Evolutionary conservation across 2,113 vertebrate genomes (phyloP).

Genomic region (Tursiops truncatus): DNA sequence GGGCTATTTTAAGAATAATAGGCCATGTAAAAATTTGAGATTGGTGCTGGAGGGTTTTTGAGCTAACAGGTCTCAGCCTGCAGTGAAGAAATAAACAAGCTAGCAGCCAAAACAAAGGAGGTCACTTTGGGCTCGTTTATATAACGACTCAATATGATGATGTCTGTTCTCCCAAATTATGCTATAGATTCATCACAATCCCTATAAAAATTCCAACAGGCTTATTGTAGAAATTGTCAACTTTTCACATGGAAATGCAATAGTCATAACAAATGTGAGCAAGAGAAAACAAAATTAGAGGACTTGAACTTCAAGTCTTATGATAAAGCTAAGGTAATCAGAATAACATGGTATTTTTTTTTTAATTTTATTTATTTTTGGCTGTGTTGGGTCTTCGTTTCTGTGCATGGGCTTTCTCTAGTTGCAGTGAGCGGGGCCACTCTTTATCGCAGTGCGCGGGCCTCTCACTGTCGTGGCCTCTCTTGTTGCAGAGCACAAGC

Average conservation of each 20-base stretch:
- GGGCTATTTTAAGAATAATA: not conserved
- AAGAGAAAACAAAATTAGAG: not conserved
- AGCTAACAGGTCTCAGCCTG: not conserved
- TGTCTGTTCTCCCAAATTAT: not conserved
- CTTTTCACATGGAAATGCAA: not conserved
- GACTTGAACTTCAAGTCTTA: not conserved
- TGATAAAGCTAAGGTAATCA: not conserved
- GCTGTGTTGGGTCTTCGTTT: too few species aligned
- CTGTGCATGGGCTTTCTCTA: too few species aligned
- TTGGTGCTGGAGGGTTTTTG: not conserved
- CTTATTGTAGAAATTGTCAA: not conserved
- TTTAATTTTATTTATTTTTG: too few species aligned
- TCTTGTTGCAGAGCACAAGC: too few species aligned
- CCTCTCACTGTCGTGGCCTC: too few species aligned
- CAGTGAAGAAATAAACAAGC: not conserved
- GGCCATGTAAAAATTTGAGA: not conserved
- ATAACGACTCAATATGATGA: not conserved
- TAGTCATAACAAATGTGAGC: not conserved
- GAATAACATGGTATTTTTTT: not conserved
- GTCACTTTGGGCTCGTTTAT: not conserved
- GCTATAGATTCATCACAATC: not conserved
- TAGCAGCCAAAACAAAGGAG: not conserved
- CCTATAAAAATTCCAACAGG: not conserved
- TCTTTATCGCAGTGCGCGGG: fast-evolving
- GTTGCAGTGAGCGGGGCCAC: too few species aligned